These are phyloP conservation scores for Rhabdornis inornatus DNA, from an alignment of 2,113 vertebrate species.

Conservation along the genomic window DNA sequence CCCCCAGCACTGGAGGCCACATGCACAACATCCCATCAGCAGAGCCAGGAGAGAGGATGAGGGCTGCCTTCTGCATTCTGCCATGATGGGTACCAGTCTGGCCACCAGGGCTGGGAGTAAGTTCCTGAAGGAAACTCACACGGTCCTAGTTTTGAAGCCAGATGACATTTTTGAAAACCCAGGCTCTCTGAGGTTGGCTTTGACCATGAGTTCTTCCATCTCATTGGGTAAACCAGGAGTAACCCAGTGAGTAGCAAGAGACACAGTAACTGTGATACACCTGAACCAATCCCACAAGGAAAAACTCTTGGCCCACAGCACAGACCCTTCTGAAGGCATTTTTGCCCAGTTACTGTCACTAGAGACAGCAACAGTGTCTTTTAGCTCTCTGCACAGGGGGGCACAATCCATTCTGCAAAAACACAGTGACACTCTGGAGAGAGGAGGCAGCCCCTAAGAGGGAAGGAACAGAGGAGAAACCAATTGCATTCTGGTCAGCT, in stretches of 20 bases:
- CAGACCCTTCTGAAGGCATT: background rate
- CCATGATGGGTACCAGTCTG: rapidly evolving
- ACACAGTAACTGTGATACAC: background rate
- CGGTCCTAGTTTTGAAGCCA: rapidly evolving
- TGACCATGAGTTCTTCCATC: background rate
- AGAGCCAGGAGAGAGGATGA: background rate
- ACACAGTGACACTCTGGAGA: background rate
- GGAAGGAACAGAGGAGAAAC: background rate
- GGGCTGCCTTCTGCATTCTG: background rate
- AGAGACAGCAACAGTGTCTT: background rate
- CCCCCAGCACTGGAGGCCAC: background rate
- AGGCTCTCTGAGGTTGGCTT: background rate
- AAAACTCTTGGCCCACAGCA: background rate
- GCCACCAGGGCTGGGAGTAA: background rate
- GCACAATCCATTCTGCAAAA: background rate
- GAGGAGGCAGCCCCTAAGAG: background rate
- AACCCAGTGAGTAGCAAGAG: background rate
- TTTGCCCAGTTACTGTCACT: background rate
- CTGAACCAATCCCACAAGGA: background rate
- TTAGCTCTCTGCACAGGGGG: rapidly evolving
- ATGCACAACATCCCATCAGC: background rate
- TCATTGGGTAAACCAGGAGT: rapidly evolving
- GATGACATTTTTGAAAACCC: background rate
- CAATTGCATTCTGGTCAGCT: background rate
- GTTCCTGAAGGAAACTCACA: background rate